phyloP scores from a whole-genome alignment of 2,888 invertebrate genomes.

The Troides oblongomaculatus region DNA sequence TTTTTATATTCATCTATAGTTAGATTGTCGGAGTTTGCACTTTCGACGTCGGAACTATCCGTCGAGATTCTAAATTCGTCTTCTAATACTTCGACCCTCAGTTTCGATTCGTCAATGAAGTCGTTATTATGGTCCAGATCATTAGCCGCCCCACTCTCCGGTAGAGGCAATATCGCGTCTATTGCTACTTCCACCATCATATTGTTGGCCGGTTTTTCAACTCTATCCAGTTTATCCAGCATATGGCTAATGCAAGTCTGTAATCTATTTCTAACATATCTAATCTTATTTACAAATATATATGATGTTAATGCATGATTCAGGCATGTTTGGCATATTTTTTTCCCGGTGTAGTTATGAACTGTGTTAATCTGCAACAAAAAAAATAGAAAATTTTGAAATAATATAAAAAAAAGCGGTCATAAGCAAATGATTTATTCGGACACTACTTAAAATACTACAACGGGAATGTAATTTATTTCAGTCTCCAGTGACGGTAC shows the following conservation, averaged over 20 bases:
- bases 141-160: slow-evolving; percentile 41
- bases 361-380: slow-evolving; percentile 64
- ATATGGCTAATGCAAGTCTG: slow-evolving; percentile 55
- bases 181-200: slow-evolving; percentile 62
- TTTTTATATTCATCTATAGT: neutral
- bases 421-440: too few species aligned
- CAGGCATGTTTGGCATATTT: slow-evolving; percentile 68
- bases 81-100: slow-evolving; percentile 62
- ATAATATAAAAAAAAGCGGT: neutral
- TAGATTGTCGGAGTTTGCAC: slow-evolving; percentile 22
- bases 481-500: too few species aligned
- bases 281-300: slow-evolving; percentile 55
- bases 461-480: too few species aligned
- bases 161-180: slow-evolving; percentile 51
- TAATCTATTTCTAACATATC: slow-evolving; percentile 55
- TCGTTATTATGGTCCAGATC: slow-evolving; percentile 42
- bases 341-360: slow-evolving; percentile 57
- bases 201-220: slow-evolving; percentile 44
- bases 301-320: slow-evolving; percentile 60
- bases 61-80: slow-evolving; percentile 65
- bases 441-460: too few species aligned
- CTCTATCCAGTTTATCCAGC: slow-evolving; percentile 48
- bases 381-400: slow-evolving; percentile 32
- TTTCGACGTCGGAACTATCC: slow-evolving; percentile 46
- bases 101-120: slow-evolving; percentile 46